Percentiles rank a stretch among this genome's conserved stretches.
Evolutionary conservation across 2,797 vertebrate species (phyloP).

Genomic region (Microchirus variegatus): DNA sequence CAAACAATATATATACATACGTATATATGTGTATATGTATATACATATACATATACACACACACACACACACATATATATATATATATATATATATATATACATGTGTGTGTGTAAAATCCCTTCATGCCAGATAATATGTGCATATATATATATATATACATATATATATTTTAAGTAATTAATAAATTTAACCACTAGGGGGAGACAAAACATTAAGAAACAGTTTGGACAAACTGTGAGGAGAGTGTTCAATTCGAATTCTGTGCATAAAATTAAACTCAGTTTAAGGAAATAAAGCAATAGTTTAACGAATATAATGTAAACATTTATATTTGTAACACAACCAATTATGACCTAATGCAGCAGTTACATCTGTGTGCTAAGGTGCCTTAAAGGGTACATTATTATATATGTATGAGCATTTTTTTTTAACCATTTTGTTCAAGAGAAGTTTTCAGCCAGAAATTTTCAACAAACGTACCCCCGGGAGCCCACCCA

Average conservation of each 20-base stretch:
- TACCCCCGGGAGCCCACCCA: constrained; percentile 55
- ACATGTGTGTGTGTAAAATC: too few relatives aligned
- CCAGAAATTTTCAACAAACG: constrained; percentile 11
- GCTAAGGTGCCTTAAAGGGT: too few relatives aligned
- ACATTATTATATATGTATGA: too few relatives aligned
- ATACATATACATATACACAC: too few relatives aligned
- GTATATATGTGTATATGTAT: too few relatives aligned
- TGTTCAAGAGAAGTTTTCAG: constrained; percentile 18
- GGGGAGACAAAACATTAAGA: constrained; percentile 53
- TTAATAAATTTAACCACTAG: constrained; percentile 56
- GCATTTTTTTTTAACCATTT: constrained; percentile 23
- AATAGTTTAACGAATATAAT: background rate
- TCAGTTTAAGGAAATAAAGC: background rate
- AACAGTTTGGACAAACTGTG: background rate
- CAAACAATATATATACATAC: too few relatives aligned
- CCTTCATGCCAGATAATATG: too few relatives aligned
- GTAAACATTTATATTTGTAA: constrained; percentile 5
- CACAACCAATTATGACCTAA: background rate
- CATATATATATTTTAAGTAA: constrained; percentile 45
- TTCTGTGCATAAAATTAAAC: constrained; percentile 1
- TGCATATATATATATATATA: too few relatives aligned
- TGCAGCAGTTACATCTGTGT: background rate
- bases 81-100: too few relatives aligned
- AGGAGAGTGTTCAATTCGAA: background rate
- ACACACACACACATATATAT: too few relatives aligned